phyloP scores from a whole-genome alignment of 2,113 vertebrate species.

The Sphyrna mokarran region DNA sequence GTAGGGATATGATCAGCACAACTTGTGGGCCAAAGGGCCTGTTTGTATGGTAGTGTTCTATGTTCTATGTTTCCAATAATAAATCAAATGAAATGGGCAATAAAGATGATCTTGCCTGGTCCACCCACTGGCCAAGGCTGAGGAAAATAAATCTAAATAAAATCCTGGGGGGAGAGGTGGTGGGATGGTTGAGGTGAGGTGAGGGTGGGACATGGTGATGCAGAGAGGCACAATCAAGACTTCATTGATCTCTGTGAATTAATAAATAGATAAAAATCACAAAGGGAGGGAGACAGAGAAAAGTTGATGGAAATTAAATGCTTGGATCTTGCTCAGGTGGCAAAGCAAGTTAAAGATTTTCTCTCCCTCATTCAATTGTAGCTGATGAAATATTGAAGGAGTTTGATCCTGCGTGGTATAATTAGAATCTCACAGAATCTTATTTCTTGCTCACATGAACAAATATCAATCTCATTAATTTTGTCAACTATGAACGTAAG shows the following conservation, averaged over 20 bases:
- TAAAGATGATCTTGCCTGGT: background rate
- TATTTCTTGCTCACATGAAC: conserved; percentile 15
- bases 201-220: no score
- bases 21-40: no score
- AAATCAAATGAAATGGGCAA: no score
- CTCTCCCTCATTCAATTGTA: background rate
- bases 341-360: background rate
- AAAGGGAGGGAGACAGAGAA: background rate
- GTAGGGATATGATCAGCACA: no score
- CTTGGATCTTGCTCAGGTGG: background rate
- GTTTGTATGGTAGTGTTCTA: no score
- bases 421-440: conserved; percentile 25
- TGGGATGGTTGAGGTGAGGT: no score
- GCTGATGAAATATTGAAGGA: conserved; percentile 27
- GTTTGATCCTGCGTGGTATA: background rate
- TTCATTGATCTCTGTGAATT: background rate
- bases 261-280: background rate
- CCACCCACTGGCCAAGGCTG: background rate
- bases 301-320: background rate
- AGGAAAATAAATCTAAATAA: background rate
- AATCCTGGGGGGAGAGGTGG: background rate
- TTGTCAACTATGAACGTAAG: background rate
- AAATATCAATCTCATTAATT: conserved; percentile 19
- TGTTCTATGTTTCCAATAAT: no score
- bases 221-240: background rate